Percentiles rank a stretch among this genome's conserved stretches.
Conservation (phyloP, 2,888 invertebrate genomes). For the Pyrochroa serraticornis region DNA sequence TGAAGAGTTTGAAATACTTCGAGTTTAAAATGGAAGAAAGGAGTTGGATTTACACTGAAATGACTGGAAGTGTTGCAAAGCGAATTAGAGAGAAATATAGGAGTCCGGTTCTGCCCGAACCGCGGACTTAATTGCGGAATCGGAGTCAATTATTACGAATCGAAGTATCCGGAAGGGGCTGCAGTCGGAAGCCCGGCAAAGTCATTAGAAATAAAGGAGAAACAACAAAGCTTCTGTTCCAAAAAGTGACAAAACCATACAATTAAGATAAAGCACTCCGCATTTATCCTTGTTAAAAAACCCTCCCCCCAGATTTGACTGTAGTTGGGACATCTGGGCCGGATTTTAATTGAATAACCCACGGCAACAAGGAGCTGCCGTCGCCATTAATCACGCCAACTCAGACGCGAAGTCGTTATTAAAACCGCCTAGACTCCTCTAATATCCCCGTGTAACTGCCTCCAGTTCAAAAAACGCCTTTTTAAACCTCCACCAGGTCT, state of each 20-base stretch:
- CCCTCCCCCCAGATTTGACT: slow-evolving; percentile 27
- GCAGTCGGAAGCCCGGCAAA: slow-evolving; percentile 1
- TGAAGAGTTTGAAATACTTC: no score
- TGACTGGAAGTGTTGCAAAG: no score
- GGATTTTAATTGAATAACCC: slow-evolving; percentile 40
- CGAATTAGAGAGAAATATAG: no score
- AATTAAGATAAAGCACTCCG: slow-evolving; percentile 38
- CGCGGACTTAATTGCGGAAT: no score
- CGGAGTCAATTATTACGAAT: no score
- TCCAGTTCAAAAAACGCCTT: no score
- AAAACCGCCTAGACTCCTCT: slow-evolving; percentile 32
- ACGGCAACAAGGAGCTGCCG: slow-evolving; percentile 31
- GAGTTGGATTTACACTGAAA: no score
- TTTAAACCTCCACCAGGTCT: no score
- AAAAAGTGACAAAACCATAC: slow-evolving; percentile 35
- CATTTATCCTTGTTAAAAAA: slow-evolving; percentile 33
- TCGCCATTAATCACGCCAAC: slow-evolving; percentile 36
- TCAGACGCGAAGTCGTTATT: slow-evolving; percentile 35
- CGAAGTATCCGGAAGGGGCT: background rate
- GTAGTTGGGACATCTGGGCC: slow-evolving; percentile 37
- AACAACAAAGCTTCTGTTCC: background rate
- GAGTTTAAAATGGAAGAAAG: no score
- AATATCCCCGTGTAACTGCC: background rate
- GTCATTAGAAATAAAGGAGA: slow-evolving; percentile 3
- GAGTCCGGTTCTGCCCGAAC: no score